Base-by-base conservation (phyloP, 2,888 invertebrate species). In the Oscheius sp. region DNA sequence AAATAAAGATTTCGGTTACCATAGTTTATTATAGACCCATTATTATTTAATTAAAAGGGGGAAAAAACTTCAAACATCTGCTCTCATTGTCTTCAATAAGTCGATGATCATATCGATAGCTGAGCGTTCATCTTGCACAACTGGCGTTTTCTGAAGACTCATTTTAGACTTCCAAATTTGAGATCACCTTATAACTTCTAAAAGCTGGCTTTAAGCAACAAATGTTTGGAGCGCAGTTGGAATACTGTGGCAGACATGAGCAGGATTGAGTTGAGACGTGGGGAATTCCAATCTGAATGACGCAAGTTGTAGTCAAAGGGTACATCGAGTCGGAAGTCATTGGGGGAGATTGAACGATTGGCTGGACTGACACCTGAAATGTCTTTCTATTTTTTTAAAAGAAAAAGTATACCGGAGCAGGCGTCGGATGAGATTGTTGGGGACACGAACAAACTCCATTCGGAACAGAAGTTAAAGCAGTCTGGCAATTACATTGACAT, bases 361-460 rank as follows among this genome's bases (percentile, higher is more conserved):
- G n/a, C n/a, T n/a, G n/a, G n/a, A n/a, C n/a, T n/a, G n/a, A n/a
- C n/a, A 50, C 3, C 52, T 52, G 27, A 52, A 52, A n/a, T n/a
- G n/a, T n/a, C n/a, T n/a, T n/a, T n/a, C n/a, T n/a, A n/a, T n/a
- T n/a, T n/a, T n/a, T n/a, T n/a, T n/a, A n/a, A n/a, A 52, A 15
- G n/a, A n/a, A 25, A 4, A 42, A 42, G 4, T n/a, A n/a, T 42
- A 34, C 6, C 37, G 12, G 37, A 12, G 37, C 6, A 34, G 12
- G 37, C 6, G 37, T n/a, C n/a, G 37, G 6, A 15, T 45, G 46
- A 6, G 46, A 15, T 6, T 23, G n/a, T 46, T 74, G 75, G 33
- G 78, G 78, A 68, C 79, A 79, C 33, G 73, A 75, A 65, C 79
- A 79, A 17, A 74, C 72, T 2, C 76, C 79, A 42, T 68, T 71